Evolutionary conservation across 2,888 invertebrate species (phyloP), one percentile per base, ranked within the genome.

Genomic region (Patella ulyssiponensis): DNA sequence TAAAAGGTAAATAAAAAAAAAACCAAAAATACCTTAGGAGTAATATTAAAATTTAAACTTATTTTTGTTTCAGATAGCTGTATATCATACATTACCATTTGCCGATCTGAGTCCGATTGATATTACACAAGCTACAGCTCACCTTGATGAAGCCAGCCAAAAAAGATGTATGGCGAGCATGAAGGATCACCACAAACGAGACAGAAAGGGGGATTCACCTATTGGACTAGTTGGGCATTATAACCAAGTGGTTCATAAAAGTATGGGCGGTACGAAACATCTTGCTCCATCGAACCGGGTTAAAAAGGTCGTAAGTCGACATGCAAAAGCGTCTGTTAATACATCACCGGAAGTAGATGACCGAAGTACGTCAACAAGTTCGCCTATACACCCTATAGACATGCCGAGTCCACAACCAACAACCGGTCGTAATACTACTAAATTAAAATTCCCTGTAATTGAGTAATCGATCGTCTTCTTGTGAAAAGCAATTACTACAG

Each of bases 51-150:
- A 9, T 44, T 44, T 44, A 44, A 44, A 23, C 11, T 7, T 20
- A 64, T 71, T 15, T 75, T 53, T 69, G 64, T 77, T 81, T 69
- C 71, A 87, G 85, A 81, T 86, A 33, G 84, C 82, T 4, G 86
- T 87, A 0, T 87, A 85, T 71, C 86, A 84, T 70, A 79, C 86
- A 1, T 72, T 87, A 12, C 82, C 84, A 14, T 87, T 87, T 75
- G 82, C 81, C 11, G 86, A 87, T 12, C 77, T 87, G 9, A 64
- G 81, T 2, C 84, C 86, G 1, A 73, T 84, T 1, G 82, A 83
- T 44, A 76, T 79, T 17, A 44, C 76, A 20, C 76, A 79, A n/a
- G 33, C 77, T 3, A 23, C 69, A 5, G 69, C 81, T 11, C 78
- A 77, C 7, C 64, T 85, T 11, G 80, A 81, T 15, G 84, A 82